Conservation (phyloP, 2,797 vertebrate species). For the Sebastes baramenuke region DNA sequence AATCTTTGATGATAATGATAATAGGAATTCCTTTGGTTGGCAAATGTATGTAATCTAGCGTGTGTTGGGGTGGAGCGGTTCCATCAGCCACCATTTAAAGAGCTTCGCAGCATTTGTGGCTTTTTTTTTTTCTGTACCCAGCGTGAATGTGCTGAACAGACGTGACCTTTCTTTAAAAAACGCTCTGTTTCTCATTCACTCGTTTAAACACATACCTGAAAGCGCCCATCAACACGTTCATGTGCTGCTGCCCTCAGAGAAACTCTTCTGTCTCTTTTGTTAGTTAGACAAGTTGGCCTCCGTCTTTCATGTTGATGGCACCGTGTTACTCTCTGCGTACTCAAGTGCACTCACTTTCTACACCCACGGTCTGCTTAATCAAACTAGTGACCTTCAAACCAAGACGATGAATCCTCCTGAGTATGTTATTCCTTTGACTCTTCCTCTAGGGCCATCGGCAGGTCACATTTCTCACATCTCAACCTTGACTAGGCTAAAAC, state of each 20-base stretch:
- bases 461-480: not conserved
- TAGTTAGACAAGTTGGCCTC: not conserved
- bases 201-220: constrained; percentile 13
- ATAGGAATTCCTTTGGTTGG: constrained; percentile 64
- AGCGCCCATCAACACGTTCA: not conserved
- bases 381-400: constrained; percentile 17
- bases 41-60: constrained; percentile 49
- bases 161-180: constrained; percentile 24
- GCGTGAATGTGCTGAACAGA: constrained; percentile 28
- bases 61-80: constrained; percentile 19
- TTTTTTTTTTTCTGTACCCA: constrained; percentile 1
- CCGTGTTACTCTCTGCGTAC: constrained; percentile 1
- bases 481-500: not conserved
- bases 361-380: not conserved
- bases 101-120: constrained; percentile 21
- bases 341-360: not conserved
- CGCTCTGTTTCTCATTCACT: constrained; percentile 26
- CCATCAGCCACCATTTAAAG: constrained; percentile 38
- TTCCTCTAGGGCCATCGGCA: not conserved
- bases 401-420: not conserved
- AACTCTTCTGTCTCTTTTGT: not conserved
- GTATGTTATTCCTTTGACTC: not conserved
- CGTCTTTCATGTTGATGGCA: not conserved
- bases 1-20: constrained; percentile 56
- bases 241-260: not conserved